A percentile compares a stretch with the other conserved stretches of the same genome.
Conservation (phyloP, 1,140 invertebrate genomes). For the Aphelinus certus region DNA sequence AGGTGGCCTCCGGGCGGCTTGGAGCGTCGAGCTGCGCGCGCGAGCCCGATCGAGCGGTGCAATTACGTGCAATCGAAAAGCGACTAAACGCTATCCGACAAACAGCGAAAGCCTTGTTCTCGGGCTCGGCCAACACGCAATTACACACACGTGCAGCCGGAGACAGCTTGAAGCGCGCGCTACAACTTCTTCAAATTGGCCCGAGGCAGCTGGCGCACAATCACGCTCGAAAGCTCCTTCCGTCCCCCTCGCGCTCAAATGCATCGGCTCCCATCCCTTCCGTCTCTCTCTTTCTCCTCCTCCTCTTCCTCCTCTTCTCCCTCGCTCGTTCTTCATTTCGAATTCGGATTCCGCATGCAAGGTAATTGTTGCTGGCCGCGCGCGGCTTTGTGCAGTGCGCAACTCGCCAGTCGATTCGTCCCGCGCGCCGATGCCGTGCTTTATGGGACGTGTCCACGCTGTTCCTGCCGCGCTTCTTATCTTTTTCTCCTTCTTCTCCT, state of each 20-base stretch:
- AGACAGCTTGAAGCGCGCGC: no score
- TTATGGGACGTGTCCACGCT: slow-evolving; percentile 6
- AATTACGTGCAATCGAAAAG: slow-evolving; percentile 4
- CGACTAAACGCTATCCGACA: slow-evolving; percentile 8
- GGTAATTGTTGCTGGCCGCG: slow-evolving; percentile 32
- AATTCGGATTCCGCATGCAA: slow-evolving; percentile 40
- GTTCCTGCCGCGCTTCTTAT: background rate
- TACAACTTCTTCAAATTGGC: slow-evolving; percentile 21
- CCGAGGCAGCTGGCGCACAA: background rate
- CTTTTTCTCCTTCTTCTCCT: background rate
- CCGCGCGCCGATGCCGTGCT: slow-evolving; percentile 7
- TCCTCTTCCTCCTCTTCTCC: no score
- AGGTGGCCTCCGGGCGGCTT: no score
- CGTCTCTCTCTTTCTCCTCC: background rate
- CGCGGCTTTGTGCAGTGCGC: background rate
- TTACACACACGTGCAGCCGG: background rate
- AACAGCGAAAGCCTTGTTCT: slow-evolving; percentile 1
- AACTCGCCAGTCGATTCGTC: background rate
- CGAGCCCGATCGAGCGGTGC: background rate
- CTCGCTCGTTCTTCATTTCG: slow-evolving; percentile 33
- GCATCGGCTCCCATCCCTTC: background rate
- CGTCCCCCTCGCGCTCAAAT: background rate
- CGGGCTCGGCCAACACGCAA: background rate
- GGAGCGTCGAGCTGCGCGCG: background rate
- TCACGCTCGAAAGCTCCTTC: background rate